Conservation (phyloP, 2,888 invertebrate species). For the Drosophila flavopinicola region DNA sequence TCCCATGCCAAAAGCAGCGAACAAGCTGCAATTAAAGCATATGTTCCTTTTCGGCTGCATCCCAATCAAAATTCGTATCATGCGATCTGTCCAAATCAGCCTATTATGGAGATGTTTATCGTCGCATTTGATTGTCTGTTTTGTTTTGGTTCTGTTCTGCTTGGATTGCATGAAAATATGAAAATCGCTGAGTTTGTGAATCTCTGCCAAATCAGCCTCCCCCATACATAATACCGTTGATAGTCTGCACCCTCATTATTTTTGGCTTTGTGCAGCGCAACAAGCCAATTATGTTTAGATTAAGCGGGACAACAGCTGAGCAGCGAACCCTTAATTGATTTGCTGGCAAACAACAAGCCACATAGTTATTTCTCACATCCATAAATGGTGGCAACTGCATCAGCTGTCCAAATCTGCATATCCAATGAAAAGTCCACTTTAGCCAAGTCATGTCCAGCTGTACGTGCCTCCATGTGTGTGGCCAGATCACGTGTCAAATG, state of each 20-base stretch:
- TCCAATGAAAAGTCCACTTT: constrained; percentile 41
- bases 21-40: constrained; percentile 76
- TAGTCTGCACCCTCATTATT: constrained; percentile 74
- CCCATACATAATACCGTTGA: constrained; percentile 47
- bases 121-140: constrained; percentile 54
- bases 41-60: constrained; percentile 40
- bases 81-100: constrained; percentile 61
- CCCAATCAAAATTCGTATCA: constrained; percentile 30
- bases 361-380: constrained; percentile 19
- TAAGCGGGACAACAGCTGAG: constrained; percentile 63
- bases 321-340: constrained; percentile 62
- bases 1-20: constrained; percentile 16
- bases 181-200: constrained; percentile 41
- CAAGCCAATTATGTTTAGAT: constrained; percentile 77
- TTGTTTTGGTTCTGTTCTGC: constrained; percentile 33
- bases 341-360: constrained; percentile 17
- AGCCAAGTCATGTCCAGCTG: constrained; percentile 74
- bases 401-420: constrained; percentile 69
- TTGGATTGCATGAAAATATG: constrained; percentile 57
- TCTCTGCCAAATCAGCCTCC: constrained; percentile 4
- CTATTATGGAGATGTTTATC: constrained; percentile 82
- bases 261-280: constrained; percentile 67
- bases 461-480: constrained; percentile 52
- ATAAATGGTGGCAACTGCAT: constrained; percentile 50
- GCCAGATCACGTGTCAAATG: constrained; percentile 71